Evolutionary conservation across 35 echinoderm and acorn worm genomes (phyloP).

Genomic region (Eucidaris tribuloides): DNA sequence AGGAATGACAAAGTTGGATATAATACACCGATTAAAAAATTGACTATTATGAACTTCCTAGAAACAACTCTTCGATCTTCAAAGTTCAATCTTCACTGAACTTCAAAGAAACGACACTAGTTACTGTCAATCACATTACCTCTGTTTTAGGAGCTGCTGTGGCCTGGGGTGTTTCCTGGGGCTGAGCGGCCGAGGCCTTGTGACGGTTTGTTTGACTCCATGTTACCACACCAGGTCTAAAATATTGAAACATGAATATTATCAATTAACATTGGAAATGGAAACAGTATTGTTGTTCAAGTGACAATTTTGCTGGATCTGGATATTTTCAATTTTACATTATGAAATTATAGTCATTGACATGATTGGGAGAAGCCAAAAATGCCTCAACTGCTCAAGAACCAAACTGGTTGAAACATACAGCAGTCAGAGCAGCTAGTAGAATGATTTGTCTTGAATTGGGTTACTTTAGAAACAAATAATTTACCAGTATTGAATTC

Average conservation of each 20-base stretch:
- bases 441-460: too few species aligned
- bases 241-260: background rate
- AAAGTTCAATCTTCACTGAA: background rate
- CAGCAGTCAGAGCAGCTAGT: background rate
- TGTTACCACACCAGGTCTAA: background rate
- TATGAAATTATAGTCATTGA: too few species aligned
- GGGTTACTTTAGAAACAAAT: too few species aligned
- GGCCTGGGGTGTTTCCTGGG: conserved; percentile 7
- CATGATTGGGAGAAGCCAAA: too few species aligned
- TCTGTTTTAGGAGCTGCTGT: background rate
- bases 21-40: background rate
- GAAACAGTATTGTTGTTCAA: background rate
- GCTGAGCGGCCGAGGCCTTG: conserved; percentile 21
- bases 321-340: background rate
- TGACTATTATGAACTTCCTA: background rate
- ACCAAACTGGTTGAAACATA: background rate
- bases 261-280: too few species aligned
- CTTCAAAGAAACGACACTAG: background rate
- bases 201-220: background rate
- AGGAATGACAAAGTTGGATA: background rate
- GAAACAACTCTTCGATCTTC: background rate
- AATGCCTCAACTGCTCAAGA: background rate
- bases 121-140: background rate
- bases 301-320: background rate
- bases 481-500: too few species aligned